Base-by-base conservation (phyloP, 2,888 invertebrate species). In the Chydorus sphaericus region DNA sequence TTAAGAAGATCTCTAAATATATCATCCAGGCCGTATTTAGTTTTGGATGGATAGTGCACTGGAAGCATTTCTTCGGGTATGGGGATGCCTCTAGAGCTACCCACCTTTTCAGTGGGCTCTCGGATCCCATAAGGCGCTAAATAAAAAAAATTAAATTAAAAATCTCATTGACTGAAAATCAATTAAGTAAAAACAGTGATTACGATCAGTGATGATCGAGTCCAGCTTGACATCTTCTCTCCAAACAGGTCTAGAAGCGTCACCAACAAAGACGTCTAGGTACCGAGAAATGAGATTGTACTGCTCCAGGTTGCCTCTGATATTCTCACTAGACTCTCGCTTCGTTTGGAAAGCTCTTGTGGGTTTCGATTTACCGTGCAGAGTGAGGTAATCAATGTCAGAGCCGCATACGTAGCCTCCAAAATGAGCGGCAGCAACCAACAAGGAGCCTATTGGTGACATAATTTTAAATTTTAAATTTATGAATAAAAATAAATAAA, bases 91-190 rank as follows among this genome's bases (percentile, higher is more conserved):
- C 61, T 66, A 54, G 59, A 62, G 5, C 67, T 65, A 29, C 89
- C 92, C 48, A 92, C 80, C 68, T 82, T 83, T 70, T 88, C 88
- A 0, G 89, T 87, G 1, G 93, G 80, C 73, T 98, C 98, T 59
- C 98, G 75, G 28, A 98, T 90, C 30, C 98, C 98, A 73, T 98
- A 98, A 0, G 98, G 98, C 23, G 97, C 96, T 94, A 66, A n/a
- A 2, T 73, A 66, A 57, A 56, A 54, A 55, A 57, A 26, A 26
- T 30, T 4, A 48, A 51, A 33, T 28, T 18, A 54, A 51, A 37
- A 54, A 53, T 53, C 44, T 57, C 30, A 49, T 16, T 16, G n/a
- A n/a, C n/a, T n/a, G n/a, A n/a, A n/a, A n/a, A n/a, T 31, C 29
- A 48, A 56, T 14, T 39, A 14, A 38, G 30, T n/a, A 6, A 28